Conservation (phyloP, 1,140 invertebrate genomes). For the Onthophagus taurus region DNA sequence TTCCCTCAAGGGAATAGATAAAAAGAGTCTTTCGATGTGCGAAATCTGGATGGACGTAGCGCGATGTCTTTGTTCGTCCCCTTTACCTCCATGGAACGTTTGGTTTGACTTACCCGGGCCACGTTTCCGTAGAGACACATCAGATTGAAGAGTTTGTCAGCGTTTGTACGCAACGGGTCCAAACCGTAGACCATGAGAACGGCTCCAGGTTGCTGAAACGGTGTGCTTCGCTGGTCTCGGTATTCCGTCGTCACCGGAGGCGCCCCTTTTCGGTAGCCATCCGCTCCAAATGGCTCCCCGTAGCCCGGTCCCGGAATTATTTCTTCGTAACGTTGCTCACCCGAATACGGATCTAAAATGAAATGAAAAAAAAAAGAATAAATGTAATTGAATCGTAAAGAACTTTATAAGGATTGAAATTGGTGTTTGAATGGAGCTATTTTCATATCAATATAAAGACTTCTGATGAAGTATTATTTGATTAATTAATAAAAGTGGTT, state of each 20-base stretch:
- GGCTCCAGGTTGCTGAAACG: slow-evolving; percentile 60
- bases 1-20: too few relatives aligned
- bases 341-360: slow-evolving; percentile 35
- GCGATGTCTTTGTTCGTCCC: too few relatives aligned
- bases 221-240: slow-evolving; percentile 30
- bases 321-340: slow-evolving; percentile 34
- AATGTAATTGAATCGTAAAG: neutral
- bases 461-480: too few relatives aligned
- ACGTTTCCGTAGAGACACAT: slow-evolving; percentile 99
- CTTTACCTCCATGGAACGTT: too few relatives aligned
- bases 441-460: too few relatives aligned
- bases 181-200: slow-evolving; percentile 99
- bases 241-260: slow-evolving; percentile 21
- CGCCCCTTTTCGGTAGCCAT: slow-evolving; percentile 31
- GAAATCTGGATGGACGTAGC: too few relatives aligned
- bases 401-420: too few relatives aligned
- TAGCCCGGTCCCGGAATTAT: slow-evolving; percentile 35
- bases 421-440: too few relatives aligned
- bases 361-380: slow-evolving; percentile 7
- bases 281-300: slow-evolving; percentile 28
- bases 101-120: slow-evolving; percentile 83
- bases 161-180: slow-evolving; percentile 86
- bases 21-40: too few relatives aligned
- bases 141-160: slow-evolving; percentile 95
- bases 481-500: too few relatives aligned